Evolutionary conservation across 2,888 invertebrate genomes (phyloP), one percentile per base, ranked within the genome.

Genomic region (Labia minor): DNA sequence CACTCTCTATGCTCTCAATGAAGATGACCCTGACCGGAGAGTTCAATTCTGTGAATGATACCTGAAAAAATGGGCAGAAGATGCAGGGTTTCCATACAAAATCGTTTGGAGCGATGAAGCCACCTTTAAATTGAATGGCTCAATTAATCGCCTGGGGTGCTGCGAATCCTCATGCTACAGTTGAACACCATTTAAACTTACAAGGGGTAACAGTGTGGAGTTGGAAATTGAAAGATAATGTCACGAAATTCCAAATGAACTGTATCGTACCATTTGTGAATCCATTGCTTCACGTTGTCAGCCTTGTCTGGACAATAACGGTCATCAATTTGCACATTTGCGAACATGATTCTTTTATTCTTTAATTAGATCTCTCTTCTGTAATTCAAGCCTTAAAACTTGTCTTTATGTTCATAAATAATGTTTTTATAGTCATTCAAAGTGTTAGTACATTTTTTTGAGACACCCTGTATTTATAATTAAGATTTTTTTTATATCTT

Each of bases 291-390:
- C 49, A 14, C 49, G 49, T 49, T 49, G 3, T 49, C 49, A 49
- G 49, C 49, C 6, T 49, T 49, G 49, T 49, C 49, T 49, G 49
- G 49, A 49, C 49, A 49, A 49, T n/a, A 3, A 49, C 14, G 49
- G 49, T 49, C 49, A 49, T 49, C 49, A 49, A 49, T 49, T 49
- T 49, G 49, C 3, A 49, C 49, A 49, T 49, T 49, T 49, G n/a
- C 49, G 49, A 49, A 49, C 49, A 49, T 49, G 49, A 49, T 16
- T 49, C 49, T 49, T 49, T 49, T 4, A 49, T 16, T 49, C 49
- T 49, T 49, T 14, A 49, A 49, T 49, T 49, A 49, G 2, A 49
- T 14, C 8, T 49, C 6, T 49, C n/a, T 49, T 49, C 14, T 49
- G 49, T 49, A 49, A 2, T 49, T 49, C 6, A 49, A 49, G 49